Evolutionary conservation across 2,797 vertebrate genomes (phyloP).

Genomic region (Hemitrygon akajei): DNA sequence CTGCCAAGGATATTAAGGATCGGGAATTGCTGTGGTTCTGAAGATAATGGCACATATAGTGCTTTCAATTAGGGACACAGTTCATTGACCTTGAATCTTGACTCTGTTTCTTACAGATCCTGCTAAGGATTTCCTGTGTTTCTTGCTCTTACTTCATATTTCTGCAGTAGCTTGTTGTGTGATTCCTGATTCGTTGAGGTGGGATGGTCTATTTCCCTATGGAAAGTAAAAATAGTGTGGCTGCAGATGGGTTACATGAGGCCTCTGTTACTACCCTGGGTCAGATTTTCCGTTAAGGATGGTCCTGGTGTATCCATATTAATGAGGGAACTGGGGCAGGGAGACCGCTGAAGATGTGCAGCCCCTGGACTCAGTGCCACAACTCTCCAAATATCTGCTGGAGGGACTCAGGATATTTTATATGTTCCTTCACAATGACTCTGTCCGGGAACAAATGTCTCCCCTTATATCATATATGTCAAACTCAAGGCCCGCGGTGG

Average conservation of each 20-base stretch:
- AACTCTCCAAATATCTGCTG: neutral
- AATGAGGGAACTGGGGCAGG: neutral
- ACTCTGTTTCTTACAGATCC: too few species aligned
- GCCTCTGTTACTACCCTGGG: too few species aligned
- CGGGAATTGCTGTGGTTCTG: neutral
- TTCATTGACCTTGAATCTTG: too few species aligned
- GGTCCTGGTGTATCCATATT: neutral
- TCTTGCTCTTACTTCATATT: too few species aligned
- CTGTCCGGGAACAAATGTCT: neutral
- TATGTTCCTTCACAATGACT: neutral
- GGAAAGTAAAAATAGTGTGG: neutral
- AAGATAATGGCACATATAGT: neutral
- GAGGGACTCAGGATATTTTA: neutral
- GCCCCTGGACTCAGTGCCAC: neutral
- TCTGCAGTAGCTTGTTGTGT: too few species aligned
- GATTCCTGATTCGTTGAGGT: too few species aligned
- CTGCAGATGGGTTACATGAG: neutral
- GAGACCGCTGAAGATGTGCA: neutral
- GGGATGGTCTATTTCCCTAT: neutral
- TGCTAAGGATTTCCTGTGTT: too few species aligned
- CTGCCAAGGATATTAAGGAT: neutral
- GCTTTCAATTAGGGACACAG: too few species aligned
- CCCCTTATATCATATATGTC: neutral
- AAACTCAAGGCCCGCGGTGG: too few species aligned
- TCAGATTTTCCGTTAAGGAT: neutral